These are phyloP conservation scores for Cetoscarus ocellatus DNA, from an alignment of 2,797 vertebrate species.

Conservation along the genomic window DNA sequence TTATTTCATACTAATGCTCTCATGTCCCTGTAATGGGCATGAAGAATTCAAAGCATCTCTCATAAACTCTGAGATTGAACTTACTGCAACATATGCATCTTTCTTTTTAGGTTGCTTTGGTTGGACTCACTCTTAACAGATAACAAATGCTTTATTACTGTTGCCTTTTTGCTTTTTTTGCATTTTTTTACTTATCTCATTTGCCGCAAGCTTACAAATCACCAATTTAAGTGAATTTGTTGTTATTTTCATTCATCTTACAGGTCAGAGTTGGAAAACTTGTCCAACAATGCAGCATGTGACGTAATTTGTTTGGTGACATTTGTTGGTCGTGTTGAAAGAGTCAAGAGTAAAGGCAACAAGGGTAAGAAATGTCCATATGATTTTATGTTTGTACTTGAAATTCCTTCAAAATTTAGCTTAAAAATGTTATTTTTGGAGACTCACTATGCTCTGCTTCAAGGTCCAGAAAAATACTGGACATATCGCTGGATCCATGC, in stretches of 20 bases:
- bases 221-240: background rate
- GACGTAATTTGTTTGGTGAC: constrained; percentile 93
- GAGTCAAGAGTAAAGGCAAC: constrained; percentile 87
- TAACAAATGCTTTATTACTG: background rate
- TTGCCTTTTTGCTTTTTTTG: background rate
- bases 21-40: too few relatives aligned
- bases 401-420: background rate
- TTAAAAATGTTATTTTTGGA: background rate
- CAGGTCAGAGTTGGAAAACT: constrained; percentile 83
- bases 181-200: background rate
- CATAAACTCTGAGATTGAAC: too few relatives aligned
- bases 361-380: constrained; percentile 60
- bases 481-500: constrained; percentile 92
- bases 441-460: background rate
- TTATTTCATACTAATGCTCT: too few relatives aligned
- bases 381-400: background rate
- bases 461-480: constrained; percentile 93
- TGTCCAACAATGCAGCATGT: constrained; percentile 85
- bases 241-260: background rate
- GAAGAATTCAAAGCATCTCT: too few relatives aligned
- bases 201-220: background rate
- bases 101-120: too few relatives aligned
- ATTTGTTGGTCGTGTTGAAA: constrained; percentile 92
- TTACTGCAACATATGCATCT: too few relatives aligned
- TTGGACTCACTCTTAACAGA: too few relatives aligned